Evolutionary conservation across 2,113 vertebrate species (phyloP).

Genomic region (Pagrus major): DNA sequence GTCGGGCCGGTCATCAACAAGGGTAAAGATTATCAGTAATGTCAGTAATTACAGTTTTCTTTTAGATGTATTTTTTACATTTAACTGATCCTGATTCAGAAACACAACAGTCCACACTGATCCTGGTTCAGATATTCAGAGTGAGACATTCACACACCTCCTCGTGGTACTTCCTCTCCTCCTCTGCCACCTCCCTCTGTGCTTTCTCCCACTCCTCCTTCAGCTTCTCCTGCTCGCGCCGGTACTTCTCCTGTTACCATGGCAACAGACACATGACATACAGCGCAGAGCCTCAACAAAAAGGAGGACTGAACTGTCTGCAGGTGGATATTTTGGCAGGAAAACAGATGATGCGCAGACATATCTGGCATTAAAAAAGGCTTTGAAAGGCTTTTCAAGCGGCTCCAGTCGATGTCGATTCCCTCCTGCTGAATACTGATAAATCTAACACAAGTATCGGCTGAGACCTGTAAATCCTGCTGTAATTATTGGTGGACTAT

Average conservation of each 20-base stretch:
- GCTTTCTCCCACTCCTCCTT: conserved; percentile 97
- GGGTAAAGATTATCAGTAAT: background rate
- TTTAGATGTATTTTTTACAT: background rate
- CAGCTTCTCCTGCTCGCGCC: conserved; percentile 94
- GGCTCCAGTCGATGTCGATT: background rate
- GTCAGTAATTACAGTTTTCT: background rate
- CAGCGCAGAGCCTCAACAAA: conserved; percentile 49
- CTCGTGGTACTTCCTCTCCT: conserved; percentile 94
- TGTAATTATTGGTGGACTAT: background rate
- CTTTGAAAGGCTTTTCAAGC: background rate
- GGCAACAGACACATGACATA: conserved; percentile 74
- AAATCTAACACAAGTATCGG: background rate
- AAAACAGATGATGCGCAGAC: background rate
- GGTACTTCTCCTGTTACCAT: conserved; percentile 92
- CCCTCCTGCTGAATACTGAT: background rate
- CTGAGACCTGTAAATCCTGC: background rate
- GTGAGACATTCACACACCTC: conserved; percentile 87
- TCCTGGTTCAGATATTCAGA: background rate
- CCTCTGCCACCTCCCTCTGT: conserved; percentile 96
- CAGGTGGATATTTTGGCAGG: conserved; percentile 9
- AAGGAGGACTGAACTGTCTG: conserved; percentile 18
- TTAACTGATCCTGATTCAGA: background rate
- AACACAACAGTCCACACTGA: background rate
- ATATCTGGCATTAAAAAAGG: background rate
- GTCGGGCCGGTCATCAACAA: background rate